Evolutionary conservation across 2,797 vertebrate genomes (phyloP).

Genomic region (Arrhamphus sclerolepis): DNA sequence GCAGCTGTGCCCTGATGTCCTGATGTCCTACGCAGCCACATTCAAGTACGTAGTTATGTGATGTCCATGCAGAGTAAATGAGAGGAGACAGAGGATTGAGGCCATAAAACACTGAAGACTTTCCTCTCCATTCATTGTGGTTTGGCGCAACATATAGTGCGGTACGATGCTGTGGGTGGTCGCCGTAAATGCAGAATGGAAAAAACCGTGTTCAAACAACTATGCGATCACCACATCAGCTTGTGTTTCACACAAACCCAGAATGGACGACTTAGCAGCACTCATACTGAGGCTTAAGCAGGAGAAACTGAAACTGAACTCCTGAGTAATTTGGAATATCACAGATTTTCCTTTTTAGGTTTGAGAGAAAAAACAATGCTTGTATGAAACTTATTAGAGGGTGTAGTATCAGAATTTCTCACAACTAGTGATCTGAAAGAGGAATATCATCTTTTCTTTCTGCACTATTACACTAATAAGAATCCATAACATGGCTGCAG

Average conservation of each 20-base stretch:
- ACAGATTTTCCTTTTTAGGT: no score
- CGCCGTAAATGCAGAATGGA: conserved; percentile 33
- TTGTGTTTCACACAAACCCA: conserved; percentile 50
- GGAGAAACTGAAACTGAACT: no score
- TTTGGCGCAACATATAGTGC: conserved; percentile 18
- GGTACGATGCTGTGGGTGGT: conserved; percentile 62
- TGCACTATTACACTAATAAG: background rate
- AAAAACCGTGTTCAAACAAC: conserved; percentile 37
- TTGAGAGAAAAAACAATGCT: no score
- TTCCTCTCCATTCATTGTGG: conserved; percentile 36
- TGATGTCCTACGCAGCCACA: conserved; percentile 46
- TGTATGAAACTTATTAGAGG: no score
- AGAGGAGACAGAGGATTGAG: conserved; percentile 16
- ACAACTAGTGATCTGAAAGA: background rate
- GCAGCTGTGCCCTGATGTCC: conserved; percentile 66
- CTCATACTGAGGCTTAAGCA: no score
- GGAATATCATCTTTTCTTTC: background rate
- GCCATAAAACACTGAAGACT: conserved; percentile 28
- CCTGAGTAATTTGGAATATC: no score
- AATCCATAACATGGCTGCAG: background rate
- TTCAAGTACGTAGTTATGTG: conserved; percentile 42
- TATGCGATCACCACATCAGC: conserved; percentile 38
- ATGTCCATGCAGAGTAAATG: conserved; percentile 25
- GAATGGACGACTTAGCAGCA: conserved; percentile 16
- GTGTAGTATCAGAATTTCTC: no score